Base-by-base conservation (phyloP, 2,113 vertebrate genomes). In the Osmerus eperlanus region DNA sequence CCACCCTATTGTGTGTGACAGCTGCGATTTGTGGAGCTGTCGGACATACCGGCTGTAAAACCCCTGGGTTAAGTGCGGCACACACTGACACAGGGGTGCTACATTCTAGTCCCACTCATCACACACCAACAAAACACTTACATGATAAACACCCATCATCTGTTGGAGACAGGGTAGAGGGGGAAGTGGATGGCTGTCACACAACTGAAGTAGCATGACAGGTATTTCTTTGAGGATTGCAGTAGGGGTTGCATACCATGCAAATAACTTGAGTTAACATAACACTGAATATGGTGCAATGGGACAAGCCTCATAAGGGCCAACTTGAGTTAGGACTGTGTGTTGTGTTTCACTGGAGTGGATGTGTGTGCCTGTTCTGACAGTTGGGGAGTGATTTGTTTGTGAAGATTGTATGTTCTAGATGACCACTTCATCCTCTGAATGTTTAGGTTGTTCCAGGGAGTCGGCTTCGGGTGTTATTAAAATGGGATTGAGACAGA, bases 21-120 rank as follows among this genome's bases (percentile, higher is more conserved):
- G 68, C 41, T 5, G n/a, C 78, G 82, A 86, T 80, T 86, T 82
- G 75, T 81, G 12, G 71, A 58, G 36, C 78, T 2, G 36, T 32
- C 78, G 74, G 71, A 74, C 2, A 2, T 55, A 60, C 19, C 3
- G 54, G 58, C 2, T 18, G 52, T 21, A 25, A n/a, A 77, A 73
- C 62, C 70, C 53, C 6, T 3, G 68, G 68, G 56, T 75, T 54
- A 65, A 56, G 67, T 25, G 32, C 54, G 65, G 15, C 36, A 18
- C 66, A 64, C 29, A 70, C 52, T 65, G 18, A 32, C 15, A 59
- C 55, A 56, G 15, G 18, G 32, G 15, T 8, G 29, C 32, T 36
- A 36, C 32, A 7, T 6, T 36, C 32, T 36, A 7, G 32, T 36
- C 32, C 4, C 32, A 36, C 32, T 36, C 32, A 36, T 25, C 13